Base-by-base conservation (phyloP, 1,140 invertebrate genomes). In the Nasonia giraulti region DNA sequence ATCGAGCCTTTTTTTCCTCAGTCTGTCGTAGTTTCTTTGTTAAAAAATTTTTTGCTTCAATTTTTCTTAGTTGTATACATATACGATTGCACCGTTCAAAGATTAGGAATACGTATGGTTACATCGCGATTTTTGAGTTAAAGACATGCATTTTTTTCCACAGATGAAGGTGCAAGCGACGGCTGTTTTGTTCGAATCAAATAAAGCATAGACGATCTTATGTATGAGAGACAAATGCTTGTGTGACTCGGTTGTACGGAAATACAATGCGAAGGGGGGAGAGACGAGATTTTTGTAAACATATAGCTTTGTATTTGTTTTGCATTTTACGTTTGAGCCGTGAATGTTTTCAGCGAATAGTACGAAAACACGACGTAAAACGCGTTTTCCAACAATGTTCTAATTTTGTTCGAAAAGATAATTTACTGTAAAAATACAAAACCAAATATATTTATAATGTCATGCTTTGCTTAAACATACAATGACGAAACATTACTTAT, bases 211-310 rank as follows among this genome's bases (percentile, higher is more conserved):
- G 50, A 69, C 31, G 74, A 11, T 76, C 71, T 78, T 14, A 33
- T 47, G 12, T 17, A 55, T 74, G 44, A 66, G 50, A 75, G 77
- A 84, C 66, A 80, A 80, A 83, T 83, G 75, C 82, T 27, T 50
- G 31, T 76, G 17, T 71, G 27, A 71, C 76, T 78, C n/a, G 55
- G 27, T 83, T 69, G 17, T 68, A 62, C 12, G 74, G n/a, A 82
- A 82, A 82, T 47, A 23, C 55, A 80, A 75, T 85, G 74, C 84
- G 84, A 85, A 85, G 80, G 79, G 79, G 80, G 84, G 84, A 85
- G 84, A 85, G 84, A 82, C 50, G 74, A 85, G 84, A 85, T 69
- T 80, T 78, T 14, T 37, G 3, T 62, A 14, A 62, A 62, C 27
- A 27, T 62, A 62, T 76, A 23, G 44, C 20, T 76, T 47, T 40